These are phyloP conservation scores for Proctacanthus coquilletti DNA, from an alignment of 1,140 invertebrate species.

Conservation along the genomic window DNA sequence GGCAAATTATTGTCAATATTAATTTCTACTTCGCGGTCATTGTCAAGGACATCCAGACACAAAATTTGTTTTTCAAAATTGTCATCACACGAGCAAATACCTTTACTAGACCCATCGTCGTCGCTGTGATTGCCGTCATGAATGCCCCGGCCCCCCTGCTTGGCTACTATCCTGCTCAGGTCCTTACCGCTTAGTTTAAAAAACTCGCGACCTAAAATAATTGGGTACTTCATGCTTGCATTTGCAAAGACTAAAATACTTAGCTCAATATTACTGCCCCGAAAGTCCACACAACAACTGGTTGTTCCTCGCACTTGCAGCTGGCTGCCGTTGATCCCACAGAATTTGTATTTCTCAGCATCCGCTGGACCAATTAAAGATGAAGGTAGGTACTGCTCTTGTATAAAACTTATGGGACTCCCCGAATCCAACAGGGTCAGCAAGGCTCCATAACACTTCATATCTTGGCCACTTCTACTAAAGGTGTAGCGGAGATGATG, in stretches of 20 bases:
- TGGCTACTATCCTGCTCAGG: too few species aligned
- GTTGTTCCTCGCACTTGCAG: constrained; percentile 3
- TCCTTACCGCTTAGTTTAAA: too few species aligned
- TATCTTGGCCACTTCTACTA: constrained; percentile 8
- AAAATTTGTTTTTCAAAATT: too few species aligned
- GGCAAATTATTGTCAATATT: too few species aligned
- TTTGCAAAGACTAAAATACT: constrained; percentile 3
- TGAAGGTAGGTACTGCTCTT: not conserved
- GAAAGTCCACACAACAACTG: constrained; percentile 1
- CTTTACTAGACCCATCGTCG: too few species aligned
- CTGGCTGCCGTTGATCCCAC: constrained; percentile 4
- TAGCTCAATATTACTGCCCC: not conserved
- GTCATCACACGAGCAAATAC: too few species aligned
- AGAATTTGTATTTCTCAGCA: not conserved
- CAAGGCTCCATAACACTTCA: too few species aligned
- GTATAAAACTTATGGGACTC: constrained; percentile 5
- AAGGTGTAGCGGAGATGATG: too few species aligned
- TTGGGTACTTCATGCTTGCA: not conserved
- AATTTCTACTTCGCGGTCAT: too few species aligned
- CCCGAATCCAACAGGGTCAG: constrained; percentile 5
- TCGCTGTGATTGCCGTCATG: too few species aligned
- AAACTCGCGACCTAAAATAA: constrained; percentile 4
- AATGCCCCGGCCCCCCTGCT: too few species aligned
- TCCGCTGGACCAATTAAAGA: not conserved
- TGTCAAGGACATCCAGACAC: too few species aligned